phyloP scores from a whole-genome alignment of 37 sponge, comb jelly and placozoan genomes.

The Geodia barretti region DNA sequence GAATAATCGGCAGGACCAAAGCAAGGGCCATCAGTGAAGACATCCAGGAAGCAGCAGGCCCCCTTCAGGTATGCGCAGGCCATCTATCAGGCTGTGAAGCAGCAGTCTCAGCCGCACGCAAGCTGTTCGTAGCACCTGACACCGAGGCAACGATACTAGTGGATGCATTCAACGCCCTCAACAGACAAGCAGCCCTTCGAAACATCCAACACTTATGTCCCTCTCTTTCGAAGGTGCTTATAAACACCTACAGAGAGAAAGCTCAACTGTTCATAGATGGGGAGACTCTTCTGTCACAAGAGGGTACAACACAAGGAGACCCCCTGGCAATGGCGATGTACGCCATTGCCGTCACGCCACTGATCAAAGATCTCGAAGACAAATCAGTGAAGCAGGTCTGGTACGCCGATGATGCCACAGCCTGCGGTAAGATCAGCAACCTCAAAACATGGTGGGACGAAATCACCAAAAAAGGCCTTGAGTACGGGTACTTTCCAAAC shows the following conservation, averaged over 20 bases:
- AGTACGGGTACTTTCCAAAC: constrained; percentile 28
- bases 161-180: constrained; percentile 56
- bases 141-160: constrained; percentile 35
- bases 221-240: constrained; percentile 20
- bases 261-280: constrained; percentile 51
- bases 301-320: constrained; percentile 59
- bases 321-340: constrained; percentile 69
- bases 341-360: constrained; percentile 40
- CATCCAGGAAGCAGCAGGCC: constrained; percentile 38
- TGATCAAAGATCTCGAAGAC: constrained; percentile 25
- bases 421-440: constrained; percentile 10
- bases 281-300: constrained; percentile 40
- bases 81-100: constrained; percentile 57
- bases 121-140: constrained; percentile 7
- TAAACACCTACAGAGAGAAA: constrained; percentile 46
- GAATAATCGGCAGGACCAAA: constrained; percentile 47
- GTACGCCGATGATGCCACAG: constrained; percentile 63
- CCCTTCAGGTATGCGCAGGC: constrained; percentile 63
- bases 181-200: constrained; percentile 39
- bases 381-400: constrained; percentile 25
- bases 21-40: constrained; percentile 22
- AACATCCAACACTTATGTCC: constrained; percentile 57
- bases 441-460: constrained; percentile 43
- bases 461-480: constrained; percentile 6
- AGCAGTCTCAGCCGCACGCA: constrained; percentile 40